Base-by-base conservation (phyloP, 1,140 invertebrate genomes). In the Scaptomyza hsui region DNA sequence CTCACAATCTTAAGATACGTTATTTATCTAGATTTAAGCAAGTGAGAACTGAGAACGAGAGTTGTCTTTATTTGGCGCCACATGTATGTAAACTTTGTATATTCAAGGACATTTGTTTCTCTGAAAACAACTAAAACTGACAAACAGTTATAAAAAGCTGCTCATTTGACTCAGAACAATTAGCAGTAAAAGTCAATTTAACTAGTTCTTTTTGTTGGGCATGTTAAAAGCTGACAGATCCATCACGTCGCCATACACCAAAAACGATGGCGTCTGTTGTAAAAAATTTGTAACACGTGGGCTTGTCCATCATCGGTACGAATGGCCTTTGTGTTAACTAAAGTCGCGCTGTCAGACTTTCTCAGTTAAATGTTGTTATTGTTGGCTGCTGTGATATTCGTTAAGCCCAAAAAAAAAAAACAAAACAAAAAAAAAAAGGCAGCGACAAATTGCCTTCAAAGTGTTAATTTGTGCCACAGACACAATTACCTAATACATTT, bases 391-490 rank as follows among this genome's bases (percentile, higher is more conserved):
- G 29, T 44, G 21, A 44, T 61, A 51, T 39, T 67, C 49, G 76
- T 65, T 72, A 65, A 70, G 41, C 47, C 60, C 32, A 65, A 57
- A 51, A 29, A 69, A 70, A 29, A 56, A 47, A n/a, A n/a, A n/a
- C n/a, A n/a, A 24, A 24, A 24, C 3, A 24, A 4, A 26, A 26
- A 26, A 26, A 6, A 26, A 86, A 86, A 55, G 48, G 47, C 42
- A 59, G 37, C 72, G 80, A 86, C 81, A 82, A 86, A 88, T 86
- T 88, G 81, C 59, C 70, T 88, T 71, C 63, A 65, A 72, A 71
- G 81, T 88, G 82, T 86, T 86, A 86, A 86, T 86, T 86, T 82
- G 81, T 88, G 82, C 78, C 81, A 77, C 78, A 86, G 83, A 85
- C 81, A 81, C 80, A 85, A 85, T 85, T 85, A 85, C 80, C 77